Conservation (phyloP, 2,888 invertebrate species). For the Drosophila conformis region DNA sequence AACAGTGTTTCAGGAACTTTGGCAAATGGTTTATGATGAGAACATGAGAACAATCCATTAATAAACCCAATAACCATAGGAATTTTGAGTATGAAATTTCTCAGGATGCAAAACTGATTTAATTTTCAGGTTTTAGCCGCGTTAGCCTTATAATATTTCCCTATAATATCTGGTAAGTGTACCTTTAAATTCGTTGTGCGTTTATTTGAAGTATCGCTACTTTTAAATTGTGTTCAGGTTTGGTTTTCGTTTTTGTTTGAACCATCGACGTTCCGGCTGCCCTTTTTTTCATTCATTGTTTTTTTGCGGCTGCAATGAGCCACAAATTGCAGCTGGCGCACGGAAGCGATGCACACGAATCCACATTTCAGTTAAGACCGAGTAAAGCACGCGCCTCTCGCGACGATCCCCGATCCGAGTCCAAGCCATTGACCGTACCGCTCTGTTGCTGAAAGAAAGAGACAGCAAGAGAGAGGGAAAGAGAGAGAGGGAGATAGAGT, state of each 20-base stretch:
- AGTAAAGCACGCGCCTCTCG: slow-evolving; percentile 76
- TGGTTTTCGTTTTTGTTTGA: slow-evolving; percentile 25
- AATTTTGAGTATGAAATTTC: background rate
- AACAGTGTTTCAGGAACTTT: background rate
- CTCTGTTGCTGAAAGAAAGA: slow-evolving; percentile 22
- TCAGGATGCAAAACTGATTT: background rate
- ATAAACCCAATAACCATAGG: background rate
- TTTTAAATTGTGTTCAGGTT: slow-evolving; percentile 43
- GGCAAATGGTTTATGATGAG: background rate
- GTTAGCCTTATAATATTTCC: background rate
- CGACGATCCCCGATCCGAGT: slow-evolving; percentile 39
- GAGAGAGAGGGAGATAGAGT: slow-evolving; percentile 5
- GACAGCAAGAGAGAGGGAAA: background rate
- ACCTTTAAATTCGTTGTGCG: background rate
- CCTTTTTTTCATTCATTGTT: slow-evolving; percentile 25
- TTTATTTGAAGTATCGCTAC: slow-evolving; percentile 9
- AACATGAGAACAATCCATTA: background rate
- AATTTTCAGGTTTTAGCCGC: background rate
- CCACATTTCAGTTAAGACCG: slow-evolving; percentile 29
- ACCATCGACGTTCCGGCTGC: slow-evolving; percentile 66
- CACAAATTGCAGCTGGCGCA: slow-evolving; percentile 78
- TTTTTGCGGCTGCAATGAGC: slow-evolving; percentile 45
- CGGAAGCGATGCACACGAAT: slow-evolving; percentile 69
- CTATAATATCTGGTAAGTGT: slow-evolving; percentile 1
- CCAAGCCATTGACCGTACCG: slow-evolving; percentile 70